Percentiles rank a stretch among this genome's conserved stretches.
These are phyloP conservation scores for Rhimphoctona megacephalus DNA, from an alignment of 2,888 invertebrate genomes.

Conservation along the genomic window DNA sequence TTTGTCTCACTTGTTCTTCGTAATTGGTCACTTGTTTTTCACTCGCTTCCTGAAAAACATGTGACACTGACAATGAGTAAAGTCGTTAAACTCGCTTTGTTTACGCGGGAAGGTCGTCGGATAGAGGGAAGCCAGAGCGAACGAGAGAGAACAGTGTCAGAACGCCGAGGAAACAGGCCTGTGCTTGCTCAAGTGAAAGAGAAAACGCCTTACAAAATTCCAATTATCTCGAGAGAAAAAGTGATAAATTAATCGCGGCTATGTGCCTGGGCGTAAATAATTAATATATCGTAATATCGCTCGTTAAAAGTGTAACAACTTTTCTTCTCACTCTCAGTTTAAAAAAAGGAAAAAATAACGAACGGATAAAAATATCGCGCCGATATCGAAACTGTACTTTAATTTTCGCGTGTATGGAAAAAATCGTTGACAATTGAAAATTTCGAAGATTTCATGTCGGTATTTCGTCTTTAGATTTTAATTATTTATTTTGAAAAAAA, in stretches of 20 bases:
- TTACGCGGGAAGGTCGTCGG: constrained; percentile 49
- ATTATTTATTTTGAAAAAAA: no score
- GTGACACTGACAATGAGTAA: constrained; percentile 48
- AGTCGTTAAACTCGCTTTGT: constrained; percentile 63
- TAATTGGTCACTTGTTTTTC: constrained; percentile 31
- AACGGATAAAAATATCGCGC: neutral
- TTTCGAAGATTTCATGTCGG: no score
- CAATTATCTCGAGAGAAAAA: neutral
- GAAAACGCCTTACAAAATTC: constrained; percentile 43
- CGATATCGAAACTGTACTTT: neutral
- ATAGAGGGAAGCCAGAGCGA: neutral
- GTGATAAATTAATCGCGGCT: neutral
- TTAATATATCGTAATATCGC: constrained; percentile 6
- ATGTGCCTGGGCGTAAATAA: constrained; percentile 21
- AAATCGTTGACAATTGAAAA: neutral
- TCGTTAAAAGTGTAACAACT: neutral
- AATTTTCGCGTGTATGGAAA: neutral
- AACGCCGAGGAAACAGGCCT: neutral
- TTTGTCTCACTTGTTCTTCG: constrained; percentile 9
- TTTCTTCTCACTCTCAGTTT: neutral
- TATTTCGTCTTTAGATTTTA: no score
- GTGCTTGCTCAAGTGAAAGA: constrained; percentile 13
- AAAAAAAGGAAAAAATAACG: neutral
- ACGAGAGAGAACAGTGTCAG: constrained; percentile 22
- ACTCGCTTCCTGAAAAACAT: neutral